Base-by-base conservation (phyloP, 2,113 vertebrate genomes). In the Patagioenas fasciata region DNA sequence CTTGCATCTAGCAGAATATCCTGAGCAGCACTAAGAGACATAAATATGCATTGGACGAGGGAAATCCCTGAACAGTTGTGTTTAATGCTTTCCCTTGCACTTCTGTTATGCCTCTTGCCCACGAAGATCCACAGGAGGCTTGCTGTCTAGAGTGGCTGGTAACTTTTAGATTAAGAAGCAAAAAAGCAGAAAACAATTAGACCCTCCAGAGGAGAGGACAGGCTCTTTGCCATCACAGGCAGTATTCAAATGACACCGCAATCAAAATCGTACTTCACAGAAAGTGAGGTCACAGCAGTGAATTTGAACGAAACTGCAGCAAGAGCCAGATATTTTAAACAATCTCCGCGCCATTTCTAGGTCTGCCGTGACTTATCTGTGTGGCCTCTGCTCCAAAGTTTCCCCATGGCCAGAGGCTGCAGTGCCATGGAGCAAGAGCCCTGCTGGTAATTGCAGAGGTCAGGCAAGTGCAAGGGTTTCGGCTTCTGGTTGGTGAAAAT, bases 401-500 rank as follows among this genome's bases (percentile, higher is more conserved):
- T 82, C 42, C 38, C 57, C 26, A 44, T 21, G 79, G 74, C 71
- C 85, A 88, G 85, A 61, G 67, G 51, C 90, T 81, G 81, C 77
- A 64, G 67, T 0, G 0, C 61, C 8, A 9, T 53, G 53, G 44
- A 92, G 69, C 73, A 72, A 84, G 72, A 93, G 73, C 44, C 61
- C 69, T 2, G 4, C 21, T 0, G 2, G 73, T 94, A 86, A 92
- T 96, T 80, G 83, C 34, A 81, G 91, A 92, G 85, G 92, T 92
- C 83, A 94, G 88, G 62, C 83, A 72, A 94, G 92, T 85, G 96
- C 91, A 82, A 91, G 54, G 80, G 53, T 65, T 95, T 94, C 83
- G 85, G 80, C 90, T 94, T 95, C 89, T 89, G 73, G 53, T 80
- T 92, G 90, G 72, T 2, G 28, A 91, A 93, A 92, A 89, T 47